phyloP scores from a whole-genome alignment of 2,113 vertebrate species.

The Semnornis frantzii region DNA sequence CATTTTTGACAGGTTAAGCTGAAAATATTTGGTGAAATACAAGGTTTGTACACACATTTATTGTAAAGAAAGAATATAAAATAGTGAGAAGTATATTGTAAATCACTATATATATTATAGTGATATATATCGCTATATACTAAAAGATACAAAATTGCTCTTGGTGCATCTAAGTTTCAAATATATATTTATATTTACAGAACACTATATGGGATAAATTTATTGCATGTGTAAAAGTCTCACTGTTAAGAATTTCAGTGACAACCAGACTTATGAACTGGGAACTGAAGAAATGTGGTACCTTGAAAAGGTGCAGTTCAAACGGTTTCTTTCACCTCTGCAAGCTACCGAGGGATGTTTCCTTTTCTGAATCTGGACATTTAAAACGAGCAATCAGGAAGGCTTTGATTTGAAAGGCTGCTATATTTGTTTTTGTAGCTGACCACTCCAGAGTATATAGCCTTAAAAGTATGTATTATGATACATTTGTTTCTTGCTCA shows the following conservation, averaged over 20 bases:
- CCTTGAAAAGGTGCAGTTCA: not conserved
- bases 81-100: not conserved
- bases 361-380: not conserved
- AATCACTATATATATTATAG: not conserved
- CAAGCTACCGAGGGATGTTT: not conserved
- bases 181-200: not conserved
- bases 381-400: not conserved
- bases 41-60: not conserved
- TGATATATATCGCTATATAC: not conserved
- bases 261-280: not conserved
- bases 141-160: not conserved
- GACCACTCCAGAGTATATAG: not conserved
- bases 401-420: not conserved
- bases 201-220: not conserved
- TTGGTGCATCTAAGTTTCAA: not conserved
- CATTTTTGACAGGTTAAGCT: not conserved
- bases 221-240: not conserved
- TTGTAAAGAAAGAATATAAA: not conserved
- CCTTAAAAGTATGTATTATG: not conserved
- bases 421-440: not conserved
- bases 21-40: not conserved
- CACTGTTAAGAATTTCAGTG: constrained; percentile 12
- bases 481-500: not conserved
- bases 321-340: not conserved
- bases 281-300: not conserved